Evolutionary conservation across 2,888 invertebrate species (phyloP).

Genomic region (Iselma pallidipennis): DNA sequence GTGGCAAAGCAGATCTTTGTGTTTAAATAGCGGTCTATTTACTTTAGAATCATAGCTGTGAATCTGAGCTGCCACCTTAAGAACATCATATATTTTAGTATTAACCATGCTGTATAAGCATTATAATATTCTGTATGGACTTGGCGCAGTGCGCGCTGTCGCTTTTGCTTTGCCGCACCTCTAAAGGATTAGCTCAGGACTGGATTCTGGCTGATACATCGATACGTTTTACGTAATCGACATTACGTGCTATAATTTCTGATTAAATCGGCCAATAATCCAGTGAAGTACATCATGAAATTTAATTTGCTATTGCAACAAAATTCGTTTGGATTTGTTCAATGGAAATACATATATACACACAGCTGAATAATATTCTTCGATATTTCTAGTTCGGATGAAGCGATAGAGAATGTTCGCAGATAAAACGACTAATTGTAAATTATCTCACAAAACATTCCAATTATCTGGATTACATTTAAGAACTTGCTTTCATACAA

Average conservation of each 20-base stretch:
- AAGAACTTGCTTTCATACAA: too few species aligned
- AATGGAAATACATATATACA: constrained; percentile 22
- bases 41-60: constrained; percentile 43
- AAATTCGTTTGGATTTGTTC: constrained; percentile 23
- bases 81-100: constrained; percentile 40
- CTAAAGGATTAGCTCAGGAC: constrained; percentile 8
- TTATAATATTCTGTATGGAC: constrained; percentile 40
- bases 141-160: constrained; percentile 34
- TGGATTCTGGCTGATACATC: constrained; percentile 11
- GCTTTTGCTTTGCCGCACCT: constrained; percentile 9
- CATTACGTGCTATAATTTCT: constrained; percentile 25
- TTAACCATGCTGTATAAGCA: constrained; percentile 43
- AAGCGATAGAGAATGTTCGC: constrained; percentile 15
- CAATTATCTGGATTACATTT: too few species aligned
- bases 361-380: constrained; percentile 20
- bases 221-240: constrained; percentile 18
- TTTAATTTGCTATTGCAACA: constrained; percentile 24
- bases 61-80: constrained; percentile 43
- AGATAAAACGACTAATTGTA: constrained; percentile 35
- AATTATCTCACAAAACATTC: constrained; percentile 28
- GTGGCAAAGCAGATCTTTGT: constrained; percentile 40
- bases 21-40: constrained; percentile 44
- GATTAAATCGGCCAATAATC: constrained; percentile 24
- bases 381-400: constrained; percentile 20
- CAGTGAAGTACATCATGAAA: constrained; percentile 24